A percentile compares a stretch with the other conserved stretches of the same genome.
Evolutionary conservation across 2,113 vertebrate genomes (phyloP).

Genomic region (Jaculus jaculus): DNA sequence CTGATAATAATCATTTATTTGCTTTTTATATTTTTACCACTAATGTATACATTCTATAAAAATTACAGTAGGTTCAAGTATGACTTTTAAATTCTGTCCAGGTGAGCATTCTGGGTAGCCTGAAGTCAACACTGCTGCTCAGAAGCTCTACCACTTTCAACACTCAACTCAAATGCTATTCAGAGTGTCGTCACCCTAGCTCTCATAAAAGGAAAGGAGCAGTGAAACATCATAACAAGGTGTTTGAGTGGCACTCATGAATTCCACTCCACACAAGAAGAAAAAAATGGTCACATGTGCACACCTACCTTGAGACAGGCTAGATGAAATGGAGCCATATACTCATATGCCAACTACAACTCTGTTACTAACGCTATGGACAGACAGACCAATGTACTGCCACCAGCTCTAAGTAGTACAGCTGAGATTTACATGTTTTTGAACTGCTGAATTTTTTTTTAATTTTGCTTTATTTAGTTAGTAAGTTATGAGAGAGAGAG

Average conservation of each 20-base stretch:
- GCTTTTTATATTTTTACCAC: not conserved
- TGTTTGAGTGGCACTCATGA: not conserved
- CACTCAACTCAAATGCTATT: not conserved
- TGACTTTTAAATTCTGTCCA: not conserved
- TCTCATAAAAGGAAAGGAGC: not conserved
- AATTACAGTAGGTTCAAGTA: not conserved
- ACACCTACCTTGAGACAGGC: not conserved
- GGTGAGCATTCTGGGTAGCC: not conserved
- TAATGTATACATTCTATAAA: not conserved
- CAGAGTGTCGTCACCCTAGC: not conserved
- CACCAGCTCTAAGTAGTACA: not conserved
- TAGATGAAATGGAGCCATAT: not conserved
- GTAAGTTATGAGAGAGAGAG: too few species aligned
- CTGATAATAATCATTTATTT: slow-evolving; percentile 18
- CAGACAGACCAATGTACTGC: not conserved
- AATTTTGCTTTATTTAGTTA: not conserved
- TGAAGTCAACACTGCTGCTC: not conserved
- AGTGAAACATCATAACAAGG: not conserved
- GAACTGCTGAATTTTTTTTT: too few species aligned
- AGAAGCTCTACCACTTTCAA: slow-evolving; percentile 27
- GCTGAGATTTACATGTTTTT: not conserved
- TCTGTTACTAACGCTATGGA: not conserved
- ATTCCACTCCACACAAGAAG: not conserved
- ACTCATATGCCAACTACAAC: not conserved
- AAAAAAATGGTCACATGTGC: not conserved